A percentile compares a stretch with the other conserved stretches of the same genome.
Conservation (phyloP, 2,888 invertebrate genomes). For the Anoncus sp. region DNA sequence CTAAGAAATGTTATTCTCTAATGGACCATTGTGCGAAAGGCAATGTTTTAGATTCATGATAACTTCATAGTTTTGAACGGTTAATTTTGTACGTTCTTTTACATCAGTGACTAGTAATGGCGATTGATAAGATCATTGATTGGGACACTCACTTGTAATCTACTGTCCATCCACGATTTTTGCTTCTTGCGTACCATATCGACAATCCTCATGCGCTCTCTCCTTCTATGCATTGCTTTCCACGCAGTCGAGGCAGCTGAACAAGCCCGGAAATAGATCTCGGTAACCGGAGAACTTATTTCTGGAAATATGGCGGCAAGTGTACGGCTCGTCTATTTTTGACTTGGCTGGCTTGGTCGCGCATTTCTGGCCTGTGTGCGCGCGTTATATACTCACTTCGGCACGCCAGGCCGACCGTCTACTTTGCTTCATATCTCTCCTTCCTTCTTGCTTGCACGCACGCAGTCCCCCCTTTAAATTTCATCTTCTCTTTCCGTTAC, state of each 20-base stretch:
- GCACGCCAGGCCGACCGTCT: slow-evolving; percentile 25
- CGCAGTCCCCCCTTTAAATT: slow-evolving; percentile 19
- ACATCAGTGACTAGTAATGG: not conserved
- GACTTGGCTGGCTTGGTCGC: slow-evolving; percentile 63
- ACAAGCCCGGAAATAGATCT: slow-evolving; percentile 75
- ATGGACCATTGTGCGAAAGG: not conserved
- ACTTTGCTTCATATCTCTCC: not conserved
- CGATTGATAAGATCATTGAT: not conserved
- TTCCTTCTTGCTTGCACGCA: not conserved
- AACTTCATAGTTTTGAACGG: not conserved
- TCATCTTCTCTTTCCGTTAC: slow-evolving; percentile 40
- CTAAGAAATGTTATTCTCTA: slow-evolving; percentile 9
- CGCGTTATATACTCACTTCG: slow-evolving; percentile 31
- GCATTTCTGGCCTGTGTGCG: slow-evolving; percentile 14
- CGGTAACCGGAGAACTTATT: slow-evolving; percentile 81
- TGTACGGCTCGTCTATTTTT: slow-evolving; percentile 75
- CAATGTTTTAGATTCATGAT: not conserved
- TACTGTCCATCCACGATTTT: too few species aligned
- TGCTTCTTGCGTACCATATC: not conserved
- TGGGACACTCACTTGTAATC: too few species aligned
- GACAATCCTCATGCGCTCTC: slow-evolving; percentile 1
- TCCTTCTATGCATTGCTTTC: slow-evolving; percentile 30
- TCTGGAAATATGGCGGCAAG: slow-evolving; percentile 78
- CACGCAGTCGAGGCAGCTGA: slow-evolving; percentile 57
- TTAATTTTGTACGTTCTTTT: not conserved